Base-by-base conservation (phyloP, 1,140 invertebrate genomes). In the Cydia amplana region DNA sequence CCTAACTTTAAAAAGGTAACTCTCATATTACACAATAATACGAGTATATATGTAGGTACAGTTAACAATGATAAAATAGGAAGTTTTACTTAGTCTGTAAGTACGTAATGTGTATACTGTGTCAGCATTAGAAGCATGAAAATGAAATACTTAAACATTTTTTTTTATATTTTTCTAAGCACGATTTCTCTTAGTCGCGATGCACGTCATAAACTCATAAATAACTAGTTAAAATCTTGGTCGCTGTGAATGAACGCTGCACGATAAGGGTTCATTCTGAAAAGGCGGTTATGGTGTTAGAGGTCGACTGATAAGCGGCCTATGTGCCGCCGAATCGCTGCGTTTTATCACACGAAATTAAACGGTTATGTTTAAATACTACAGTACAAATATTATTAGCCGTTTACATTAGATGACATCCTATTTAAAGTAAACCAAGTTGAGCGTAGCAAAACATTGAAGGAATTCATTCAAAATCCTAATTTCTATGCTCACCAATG, bases 231-330 rank as follows among this genome's bases (percentile, higher is more conserved):
- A 60, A 60, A 60, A 60, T 80, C 76, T 81, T 28, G 51, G 72
- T 20, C 76, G 77, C 81, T 83, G 87, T 91, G 86, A 91, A 90
- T 90, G 89, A 89, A 89, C 89, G 86, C 83, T 86, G 87, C 64
- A 63, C 73, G 90, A 91, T 91, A 91, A 90, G 80, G 67, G 83
- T 85, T 84, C 85, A 88, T 86, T 87, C 82, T 88, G 82, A 87
- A 87, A 91, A 90, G 79, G 80, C 87, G 83, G 84, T 85, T 89
- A 87, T 74, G 75, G 77, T 86, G 85, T 82, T 85, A 91, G 89
- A 89, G 89, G 87, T 91, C 88, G 23, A 16, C 28, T 76, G 85
- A 90, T 90, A 91, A 82, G 82, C 74, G 73, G 60, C 77, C 72
- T 60, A 60, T 60, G 55, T 60, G 9, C 63, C 78, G 80, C 77